These are phyloP conservation scores for Bombus sylvicola DNA, from an alignment of 1,140 invertebrate species.

Conservation along the genomic window DNA sequence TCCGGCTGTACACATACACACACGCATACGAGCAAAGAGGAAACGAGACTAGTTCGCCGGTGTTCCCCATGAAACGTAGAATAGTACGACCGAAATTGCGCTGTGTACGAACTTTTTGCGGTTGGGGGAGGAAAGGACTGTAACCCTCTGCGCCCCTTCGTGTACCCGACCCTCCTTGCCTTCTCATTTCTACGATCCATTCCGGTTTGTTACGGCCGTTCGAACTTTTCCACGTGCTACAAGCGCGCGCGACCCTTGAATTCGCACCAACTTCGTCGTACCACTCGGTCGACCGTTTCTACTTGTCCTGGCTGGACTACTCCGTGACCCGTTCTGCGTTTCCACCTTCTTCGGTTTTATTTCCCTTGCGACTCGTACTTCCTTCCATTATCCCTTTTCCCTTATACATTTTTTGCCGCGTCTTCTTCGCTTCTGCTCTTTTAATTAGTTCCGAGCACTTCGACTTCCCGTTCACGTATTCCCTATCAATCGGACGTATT, in stretches of 20 bases:
- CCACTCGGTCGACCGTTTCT: conserved; percentile 27
- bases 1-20: background rate
- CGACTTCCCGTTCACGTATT: background rate
- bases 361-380: conserved; percentile 27
- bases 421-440: background rate
- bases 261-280: conserved; percentile 57
- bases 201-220: conserved; percentile 34
- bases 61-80: background rate
- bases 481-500: conserved; percentile 21
- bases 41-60: background rate
- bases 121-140: background rate
- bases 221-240: conserved; percentile 27
- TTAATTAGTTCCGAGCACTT: conserved; percentile 1
- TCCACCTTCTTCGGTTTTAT: background rate
- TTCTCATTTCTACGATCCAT: conserved; percentile 11
- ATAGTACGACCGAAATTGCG: conserved; percentile 19
- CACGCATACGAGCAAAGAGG: background rate
- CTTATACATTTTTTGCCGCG: background rate
- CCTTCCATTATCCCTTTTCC: conserved; percentile 3
- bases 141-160: background rate
- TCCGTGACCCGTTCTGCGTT: background rate
- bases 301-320: background rate
- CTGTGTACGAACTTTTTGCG: conserved; percentile 35
- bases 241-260: conserved; percentile 26
- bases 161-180: background rate